Base-by-base conservation (phyloP, 2,797 vertebrate species). In the Channa striata region DNA sequence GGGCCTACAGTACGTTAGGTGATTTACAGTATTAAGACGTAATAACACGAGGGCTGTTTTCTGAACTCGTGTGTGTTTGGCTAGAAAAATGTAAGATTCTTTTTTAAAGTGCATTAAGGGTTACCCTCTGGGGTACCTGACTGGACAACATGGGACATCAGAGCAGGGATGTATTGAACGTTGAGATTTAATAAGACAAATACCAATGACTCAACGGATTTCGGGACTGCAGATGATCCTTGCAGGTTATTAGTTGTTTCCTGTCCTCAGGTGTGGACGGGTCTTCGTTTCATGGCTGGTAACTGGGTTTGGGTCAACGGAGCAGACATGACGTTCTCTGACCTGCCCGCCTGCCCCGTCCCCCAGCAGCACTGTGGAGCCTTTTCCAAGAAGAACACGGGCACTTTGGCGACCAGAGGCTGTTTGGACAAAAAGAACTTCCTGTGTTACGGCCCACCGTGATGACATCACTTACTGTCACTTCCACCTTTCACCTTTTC, bases 291-390 rank as follows among this genome's bases (percentile, higher is more conserved):
- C 72, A 74, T 92, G 74, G 84, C 68, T 1, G 77, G 67, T 43
- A 0, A 40, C 0, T 92, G 89, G 89, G 23, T 87, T 49, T 92
- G 87, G 87, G 37, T 87, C 21, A 81, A 92, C 13, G 11, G 44
- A 7, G 69, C 53, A 0, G 4, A n/a, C 0, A 1, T 85, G 65
- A 1, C 1, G 40, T 39, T 74, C 68, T 0, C 68, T 6, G 61
- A 68, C 48, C 67, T 85, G 59, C 75, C 86, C 0, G 0, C 0
- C 37, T 89, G 86, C 65, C 86, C 87, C 46, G 0, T 0, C 1
- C 0, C 0, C 1, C 4, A 0, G 40, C 39, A 46, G 17, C 23
- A 1, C 43, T 89, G 87, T 20, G 87, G 82, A 23, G 53, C 43
- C 5, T 11, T 89, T 0, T 13, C 54, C 10, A 82, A 49, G 42